Evolutionary conservation across 1,140 invertebrate species (phyloP).

Genomic region (Riptortus pedestris): DNA sequence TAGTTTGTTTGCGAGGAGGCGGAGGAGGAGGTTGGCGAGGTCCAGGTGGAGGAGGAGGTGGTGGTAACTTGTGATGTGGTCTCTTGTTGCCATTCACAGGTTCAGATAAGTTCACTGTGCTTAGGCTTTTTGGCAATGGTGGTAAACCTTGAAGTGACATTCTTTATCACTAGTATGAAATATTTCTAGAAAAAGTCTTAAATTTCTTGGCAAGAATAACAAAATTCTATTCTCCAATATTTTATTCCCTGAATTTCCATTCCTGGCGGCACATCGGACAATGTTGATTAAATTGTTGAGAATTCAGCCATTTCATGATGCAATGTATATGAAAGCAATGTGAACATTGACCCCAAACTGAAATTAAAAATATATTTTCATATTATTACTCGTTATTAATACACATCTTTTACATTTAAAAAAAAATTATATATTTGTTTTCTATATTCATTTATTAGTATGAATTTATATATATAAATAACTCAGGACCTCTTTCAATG

Average conservation of each 20-base stretch:
- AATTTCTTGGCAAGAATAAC: conserved; percentile 18
- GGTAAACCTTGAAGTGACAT: conserved; percentile 58
- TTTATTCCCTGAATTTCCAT: conserved; percentile 90
- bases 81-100: conserved; percentile 32
- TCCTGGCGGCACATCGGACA: conserved; percentile 99
- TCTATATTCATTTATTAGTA: too few species aligned
- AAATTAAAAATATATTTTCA: conserved; percentile 34
- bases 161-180: too few species aligned
- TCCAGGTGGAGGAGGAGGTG: conserved; percentile 32
- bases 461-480: too few species aligned
- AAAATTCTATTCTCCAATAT: too few species aligned
- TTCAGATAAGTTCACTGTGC: conserved; percentile 54
- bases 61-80: conserved; percentile 34
- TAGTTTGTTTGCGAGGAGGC: conserved; percentile 50
- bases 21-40: conserved; percentile 34
- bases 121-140: conserved; percentile 71
- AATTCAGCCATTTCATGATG: conserved; percentile 98
- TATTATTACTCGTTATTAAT: too few species aligned
- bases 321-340: conserved; percentile 99
- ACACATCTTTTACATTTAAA: too few species aligned
- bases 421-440: too few species aligned
- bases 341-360: conserved; percentile 95
- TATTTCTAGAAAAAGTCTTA: too few species aligned
- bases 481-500: too few species aligned
- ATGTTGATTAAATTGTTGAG: conserved; percentile 86